Evolutionary conservation across 2,797 vertebrate genomes (phyloP).

Genomic region (Chelidonichthys spinosus): DNA sequence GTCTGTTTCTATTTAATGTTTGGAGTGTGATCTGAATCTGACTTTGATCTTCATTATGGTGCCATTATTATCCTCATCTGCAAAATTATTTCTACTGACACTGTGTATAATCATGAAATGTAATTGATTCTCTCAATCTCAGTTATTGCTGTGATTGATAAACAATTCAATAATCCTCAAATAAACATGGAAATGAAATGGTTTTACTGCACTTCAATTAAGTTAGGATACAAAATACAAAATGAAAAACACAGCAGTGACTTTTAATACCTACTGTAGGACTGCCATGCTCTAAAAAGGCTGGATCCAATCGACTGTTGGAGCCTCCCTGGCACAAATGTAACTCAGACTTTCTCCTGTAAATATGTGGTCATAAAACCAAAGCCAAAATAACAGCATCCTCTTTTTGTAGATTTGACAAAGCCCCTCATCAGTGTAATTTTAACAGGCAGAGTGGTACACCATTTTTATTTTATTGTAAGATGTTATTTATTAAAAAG

Average conservation of each 20-base stretch:
- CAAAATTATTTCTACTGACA: constrained; percentile 10
- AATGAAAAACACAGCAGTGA: constrained; percentile 14
- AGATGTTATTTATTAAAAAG: not conserved
- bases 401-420: constrained; percentile 9
- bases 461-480: not conserved
- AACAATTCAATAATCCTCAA: not conserved
- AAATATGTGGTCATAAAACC: constrained; percentile 6
- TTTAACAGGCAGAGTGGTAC: not conserved
- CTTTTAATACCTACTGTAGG: not conserved
- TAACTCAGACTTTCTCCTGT: constrained; percentile 12
- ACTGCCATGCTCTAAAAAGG: not conserved
- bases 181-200: not conserved
- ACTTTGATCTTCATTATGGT: constrained; percentile 34
- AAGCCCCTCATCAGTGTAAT: not conserved
- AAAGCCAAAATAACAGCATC: constrained; percentile 7
- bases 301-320: not conserved
- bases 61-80: not conserved
- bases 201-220: not conserved
- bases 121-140: not conserved
- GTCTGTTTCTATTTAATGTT: constrained; percentile 52
- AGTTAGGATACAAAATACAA: not conserved
- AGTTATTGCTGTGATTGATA: not conserved
- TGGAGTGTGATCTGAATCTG: constrained; percentile 43
- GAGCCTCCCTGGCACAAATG: not conserved
- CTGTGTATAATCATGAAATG: not conserved